These are phyloP conservation scores for Drosophila gunungcola DNA, from an alignment of 1,140 invertebrate genomes.

Conservation along the genomic window DNA sequence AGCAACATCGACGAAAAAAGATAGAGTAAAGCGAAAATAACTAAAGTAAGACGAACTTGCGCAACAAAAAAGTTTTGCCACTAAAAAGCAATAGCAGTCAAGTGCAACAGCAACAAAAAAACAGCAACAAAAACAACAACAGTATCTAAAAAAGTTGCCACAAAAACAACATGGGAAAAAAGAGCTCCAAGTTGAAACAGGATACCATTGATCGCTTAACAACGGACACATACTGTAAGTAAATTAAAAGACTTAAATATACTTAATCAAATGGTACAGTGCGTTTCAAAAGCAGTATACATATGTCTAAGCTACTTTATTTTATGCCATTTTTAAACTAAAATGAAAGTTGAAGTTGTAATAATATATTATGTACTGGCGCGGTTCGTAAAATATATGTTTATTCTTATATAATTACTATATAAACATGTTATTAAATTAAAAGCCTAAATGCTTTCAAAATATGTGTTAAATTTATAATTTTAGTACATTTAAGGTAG, in stretches of 20 bases:
- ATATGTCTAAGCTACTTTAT: too few species aligned
- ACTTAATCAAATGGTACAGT: constrained; percentile 12
- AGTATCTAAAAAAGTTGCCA: constrained; percentile 18
- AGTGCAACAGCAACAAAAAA: constrained; percentile 46
- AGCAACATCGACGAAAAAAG: not conserved
- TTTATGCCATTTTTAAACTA: too few species aligned
- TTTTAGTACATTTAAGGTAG: too few species aligned
- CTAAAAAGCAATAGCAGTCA: constrained; percentile 74
- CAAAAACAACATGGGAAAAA: constrained; percentile 90
- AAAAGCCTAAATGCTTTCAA: too few species aligned
- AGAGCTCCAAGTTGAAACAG: constrained; percentile 96
- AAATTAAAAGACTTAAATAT: constrained; percentile 12
- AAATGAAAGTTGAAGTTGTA: too few species aligned
- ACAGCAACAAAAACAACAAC: constrained; percentile 12
- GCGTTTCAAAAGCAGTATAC: not conserved
- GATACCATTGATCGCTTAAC: constrained; percentile 95
- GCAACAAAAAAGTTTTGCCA: constrained; percentile 56
- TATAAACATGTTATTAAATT: too few species aligned
- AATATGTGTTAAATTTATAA: too few species aligned
- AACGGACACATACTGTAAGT: constrained; percentile 96
- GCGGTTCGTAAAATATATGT: too few species aligned
- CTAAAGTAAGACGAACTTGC: constrained; percentile 38
- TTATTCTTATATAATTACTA: too few species aligned
- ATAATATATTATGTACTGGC: too few species aligned
- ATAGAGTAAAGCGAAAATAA: constrained; percentile 17